Evolutionary conservation across 2,888 invertebrate genomes (phyloP).

Genomic region (Archips crataeganus): DNA sequence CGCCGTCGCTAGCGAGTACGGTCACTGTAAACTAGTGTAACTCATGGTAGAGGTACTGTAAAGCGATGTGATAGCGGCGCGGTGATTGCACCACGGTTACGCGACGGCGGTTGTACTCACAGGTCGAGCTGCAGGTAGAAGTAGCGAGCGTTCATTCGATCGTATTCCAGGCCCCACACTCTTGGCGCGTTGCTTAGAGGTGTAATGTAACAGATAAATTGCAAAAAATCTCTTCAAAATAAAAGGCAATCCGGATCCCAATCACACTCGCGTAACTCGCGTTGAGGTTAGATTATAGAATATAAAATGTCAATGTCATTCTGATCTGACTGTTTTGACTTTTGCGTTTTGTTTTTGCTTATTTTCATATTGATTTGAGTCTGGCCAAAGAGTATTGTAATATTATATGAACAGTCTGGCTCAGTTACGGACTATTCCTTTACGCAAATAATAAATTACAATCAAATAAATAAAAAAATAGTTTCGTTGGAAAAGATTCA

Average conservation of each 20-base stretch:
- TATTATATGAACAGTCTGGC: no score
- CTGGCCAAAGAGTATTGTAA: no score
- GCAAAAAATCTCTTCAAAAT: slow-evolving; percentile 22
- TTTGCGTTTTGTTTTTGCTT: neutral
- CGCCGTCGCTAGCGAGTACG: no score
- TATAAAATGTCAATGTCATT: slow-evolving; percentile 21
- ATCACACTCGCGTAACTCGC: neutral
- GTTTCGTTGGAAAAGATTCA: no score
- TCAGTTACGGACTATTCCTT: no score
- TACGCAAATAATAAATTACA: no score
- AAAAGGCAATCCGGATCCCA: neutral
- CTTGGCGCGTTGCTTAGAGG: neutral
- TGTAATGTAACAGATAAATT: neutral
- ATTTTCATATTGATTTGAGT: neutral
- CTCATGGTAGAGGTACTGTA: no score
- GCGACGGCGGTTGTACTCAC: slow-evolving; percentile 58
- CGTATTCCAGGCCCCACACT: neutral
- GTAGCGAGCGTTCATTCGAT: slow-evolving; percentile 56
- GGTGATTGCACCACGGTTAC: neutral
- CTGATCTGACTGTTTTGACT: neutral
- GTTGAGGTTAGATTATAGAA: slow-evolving; percentile 26
- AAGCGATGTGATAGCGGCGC: neutral
- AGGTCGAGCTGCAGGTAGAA: slow-evolving; percentile 66
- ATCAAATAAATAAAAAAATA: no score
- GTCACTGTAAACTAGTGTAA: no score